Conservation (phyloP, 2,888 invertebrate genomes). For the Abrostola tripartita region DNA sequence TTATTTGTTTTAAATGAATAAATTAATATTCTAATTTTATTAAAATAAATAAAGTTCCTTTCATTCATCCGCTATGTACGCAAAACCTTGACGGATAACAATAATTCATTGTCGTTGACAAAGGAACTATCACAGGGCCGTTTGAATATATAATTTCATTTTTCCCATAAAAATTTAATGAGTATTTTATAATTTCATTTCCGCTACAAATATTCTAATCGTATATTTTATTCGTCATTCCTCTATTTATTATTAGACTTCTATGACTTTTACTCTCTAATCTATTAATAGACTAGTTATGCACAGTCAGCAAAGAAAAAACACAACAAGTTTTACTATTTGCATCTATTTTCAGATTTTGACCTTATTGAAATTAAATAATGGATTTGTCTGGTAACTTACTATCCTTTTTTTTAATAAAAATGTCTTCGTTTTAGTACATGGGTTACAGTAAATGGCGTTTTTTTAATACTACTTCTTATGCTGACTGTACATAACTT, state of each 20-base stretch:
- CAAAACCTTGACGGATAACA: neutral
- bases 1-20: no score
- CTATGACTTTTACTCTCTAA: neutral
- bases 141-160: constrained; percentile 38
- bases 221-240: constrained; percentile 11
- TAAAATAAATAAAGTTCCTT: neutral
- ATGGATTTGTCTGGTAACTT: neutral
- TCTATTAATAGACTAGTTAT: neutral
- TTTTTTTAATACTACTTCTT: neutral
- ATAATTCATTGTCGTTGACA: constrained; percentile 18
- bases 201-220: constrained; percentile 35
- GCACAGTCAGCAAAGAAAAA: neutral
- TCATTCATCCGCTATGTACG: neutral
- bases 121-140: constrained; percentile 52
- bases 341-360: no score
- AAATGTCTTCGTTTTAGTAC: neutral
- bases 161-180: constrained; percentile 33
- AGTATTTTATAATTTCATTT: constrained; percentile 43
- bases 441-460: no score
- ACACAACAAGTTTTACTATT: neutral
- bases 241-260: neutral
- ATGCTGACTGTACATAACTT: neutral
- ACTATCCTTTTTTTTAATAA: neutral
- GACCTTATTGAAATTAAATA: no score
- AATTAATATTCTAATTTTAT: no score